Conservation (phyloP, 2,888 invertebrate species). For the Sarcophaga carnaria region DNA sequence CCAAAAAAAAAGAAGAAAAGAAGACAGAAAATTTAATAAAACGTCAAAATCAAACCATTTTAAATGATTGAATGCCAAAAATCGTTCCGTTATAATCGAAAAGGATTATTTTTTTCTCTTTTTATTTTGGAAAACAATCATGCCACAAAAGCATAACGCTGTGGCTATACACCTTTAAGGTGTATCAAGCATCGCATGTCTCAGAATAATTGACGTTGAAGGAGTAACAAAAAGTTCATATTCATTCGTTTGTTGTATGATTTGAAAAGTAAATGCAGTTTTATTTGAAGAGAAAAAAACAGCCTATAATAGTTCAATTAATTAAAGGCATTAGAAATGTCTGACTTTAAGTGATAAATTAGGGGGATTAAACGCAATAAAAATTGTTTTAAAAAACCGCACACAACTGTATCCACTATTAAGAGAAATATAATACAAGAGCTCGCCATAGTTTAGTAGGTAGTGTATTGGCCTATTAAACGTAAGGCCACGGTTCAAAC, state of each 20-base stretch:
- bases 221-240: neutral
- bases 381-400: no score
- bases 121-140: constrained; percentile 17
- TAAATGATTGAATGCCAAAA: constrained; percentile 67
- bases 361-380: no score
- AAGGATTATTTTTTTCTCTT: constrained; percentile 28
- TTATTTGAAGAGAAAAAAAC: neutral
- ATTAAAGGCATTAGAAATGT: no score
- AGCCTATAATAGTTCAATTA: no score
- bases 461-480: no score
- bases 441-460: no score
- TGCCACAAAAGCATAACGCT: neutral
- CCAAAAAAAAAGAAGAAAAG: neutral
- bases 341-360: no score
- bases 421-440: no score
- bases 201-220: constrained; percentile 18
- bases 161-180: neutral
- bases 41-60: constrained; percentile 58
- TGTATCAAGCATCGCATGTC: constrained; percentile 26
- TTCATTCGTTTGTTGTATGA: neutral
- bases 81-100: constrained; percentile 63
- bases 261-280: neutral
- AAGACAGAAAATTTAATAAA: constrained; percentile 45
- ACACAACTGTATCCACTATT: no score
- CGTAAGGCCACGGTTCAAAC: no score